Evolutionary conservation across 1,140 invertebrate species (phyloP).

Genomic region (Drosophila ohnishii): DNA sequence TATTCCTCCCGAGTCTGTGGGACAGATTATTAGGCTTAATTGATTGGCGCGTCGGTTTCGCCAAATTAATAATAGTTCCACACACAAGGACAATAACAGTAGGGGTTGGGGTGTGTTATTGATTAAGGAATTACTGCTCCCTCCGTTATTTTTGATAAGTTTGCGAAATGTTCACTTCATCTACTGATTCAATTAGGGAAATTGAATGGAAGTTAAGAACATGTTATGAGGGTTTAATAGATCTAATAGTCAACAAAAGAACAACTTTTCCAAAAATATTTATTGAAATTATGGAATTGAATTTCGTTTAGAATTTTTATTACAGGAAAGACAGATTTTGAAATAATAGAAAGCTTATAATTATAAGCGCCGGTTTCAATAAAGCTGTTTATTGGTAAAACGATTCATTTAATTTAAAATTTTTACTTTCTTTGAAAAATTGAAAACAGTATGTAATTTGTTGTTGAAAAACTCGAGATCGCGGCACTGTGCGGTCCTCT

Average conservation of each 20-base stretch:
- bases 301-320: neutral
- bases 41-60: conserved; percentile 45
- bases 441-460: too few relatives aligned
- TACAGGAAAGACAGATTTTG: too few relatives aligned
- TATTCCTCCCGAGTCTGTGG: conserved; percentile 7
- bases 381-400: too few relatives aligned
- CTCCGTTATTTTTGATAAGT: conserved; percentile 10
- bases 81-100: conserved; percentile 30
- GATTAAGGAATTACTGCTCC: conserved; percentile 30
- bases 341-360: too few relatives aligned
- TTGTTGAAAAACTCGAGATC: too few relatives aligned
- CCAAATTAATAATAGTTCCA: conserved; percentile 42
- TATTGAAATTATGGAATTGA: neutral
- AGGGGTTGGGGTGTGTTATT: conserved; percentile 14
- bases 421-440: too few relatives aligned
- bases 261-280: too few relatives aligned
- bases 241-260: neutral
- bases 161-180: conserved; percentile 7
- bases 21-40: conserved; percentile 56
- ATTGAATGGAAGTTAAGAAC: conserved; percentile 24
- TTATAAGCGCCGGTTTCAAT: too few relatives aligned
- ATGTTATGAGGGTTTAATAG: conserved; percentile 5
- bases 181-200: conserved; percentile 29
- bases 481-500: too few relatives aligned
- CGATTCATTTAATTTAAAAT: too few relatives aligned